phyloP scores from a whole-genome alignment of 2,797 vertebrate species.

The Oreortyx pictus region DNA sequence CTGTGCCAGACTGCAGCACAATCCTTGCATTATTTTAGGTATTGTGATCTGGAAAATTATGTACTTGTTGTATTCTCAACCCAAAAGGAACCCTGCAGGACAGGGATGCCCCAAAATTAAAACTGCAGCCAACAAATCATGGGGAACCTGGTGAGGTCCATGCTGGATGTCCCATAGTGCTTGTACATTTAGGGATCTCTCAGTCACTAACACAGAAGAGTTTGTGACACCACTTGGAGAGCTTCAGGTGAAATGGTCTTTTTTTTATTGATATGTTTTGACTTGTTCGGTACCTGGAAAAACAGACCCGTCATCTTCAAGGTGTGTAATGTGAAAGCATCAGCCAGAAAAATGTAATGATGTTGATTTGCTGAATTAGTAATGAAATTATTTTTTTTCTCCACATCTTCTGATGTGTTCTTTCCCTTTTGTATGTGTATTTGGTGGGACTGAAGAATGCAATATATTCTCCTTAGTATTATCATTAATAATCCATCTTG shows the following conservation, averaged over 20 bases:
- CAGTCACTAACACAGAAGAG: neutral
- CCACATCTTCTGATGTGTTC: neutral
- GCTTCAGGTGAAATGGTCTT: neutral
- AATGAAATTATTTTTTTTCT: neutral
- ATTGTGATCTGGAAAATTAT: neutral
- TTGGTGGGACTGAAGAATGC: neutral
- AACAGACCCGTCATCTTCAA: neutral
- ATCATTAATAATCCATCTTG: neutral
- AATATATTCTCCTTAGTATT: neutral
- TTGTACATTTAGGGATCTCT: neutral
- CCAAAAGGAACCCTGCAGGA: too few relatives aligned
- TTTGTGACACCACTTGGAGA: neutral
- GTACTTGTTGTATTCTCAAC: neutral
- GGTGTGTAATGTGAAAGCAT: neutral
- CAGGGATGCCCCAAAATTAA: too few relatives aligned
- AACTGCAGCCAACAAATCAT: neutral
- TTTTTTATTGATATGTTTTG: neutral
- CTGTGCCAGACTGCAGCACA: conserved; percentile 26
- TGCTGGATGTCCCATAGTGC: neutral
- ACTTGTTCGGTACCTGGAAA: neutral
- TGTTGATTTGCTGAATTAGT: neutral
- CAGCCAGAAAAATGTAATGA: neutral
- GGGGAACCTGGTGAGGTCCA: neutral
- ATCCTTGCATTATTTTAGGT: neutral
- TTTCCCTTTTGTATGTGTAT: neutral